phyloP scores from a whole-genome alignment of 1,140 invertebrate species.

The Trichonephila clavipes region DNA sequence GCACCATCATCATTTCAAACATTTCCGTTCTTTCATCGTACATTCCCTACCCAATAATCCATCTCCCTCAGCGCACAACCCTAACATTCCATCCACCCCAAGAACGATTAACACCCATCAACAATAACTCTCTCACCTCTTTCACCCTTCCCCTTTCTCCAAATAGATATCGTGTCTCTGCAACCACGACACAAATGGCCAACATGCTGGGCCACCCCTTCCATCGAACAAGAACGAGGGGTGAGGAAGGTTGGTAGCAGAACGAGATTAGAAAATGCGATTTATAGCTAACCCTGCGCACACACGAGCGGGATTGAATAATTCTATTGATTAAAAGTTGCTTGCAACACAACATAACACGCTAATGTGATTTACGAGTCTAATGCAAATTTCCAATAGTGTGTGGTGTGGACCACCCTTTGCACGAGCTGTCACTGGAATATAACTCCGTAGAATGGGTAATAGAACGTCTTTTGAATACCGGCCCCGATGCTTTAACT shows the following conservation, averaged over 20 bases:
- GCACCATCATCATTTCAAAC: not conserved
- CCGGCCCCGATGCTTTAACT: constrained; percentile 1
- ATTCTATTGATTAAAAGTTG: constrained; percentile 50
- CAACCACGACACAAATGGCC: not conserved
- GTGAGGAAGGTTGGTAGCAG: not conserved
- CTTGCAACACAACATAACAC: constrained; percentile 10
- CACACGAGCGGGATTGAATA: constrained; percentile 29
- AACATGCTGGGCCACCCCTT: too few relatives aligned
- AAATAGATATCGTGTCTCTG: constrained; percentile 26
- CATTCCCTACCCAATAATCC: not conserved
- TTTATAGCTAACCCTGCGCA: not conserved
- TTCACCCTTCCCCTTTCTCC: not conserved
- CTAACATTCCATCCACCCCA: not conserved
- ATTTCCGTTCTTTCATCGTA: not conserved
- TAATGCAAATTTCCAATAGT: constrained; percentile 45
- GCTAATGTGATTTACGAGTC: constrained; percentile 44
- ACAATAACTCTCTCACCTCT: not conserved
- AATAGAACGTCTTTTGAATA: constrained; percentile 40
- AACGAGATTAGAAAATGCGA: constrained; percentile 27
- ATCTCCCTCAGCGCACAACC: not conserved
- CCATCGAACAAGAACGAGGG: not conserved
- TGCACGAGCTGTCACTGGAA: constrained; percentile 23
- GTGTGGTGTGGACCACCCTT: not conserved
- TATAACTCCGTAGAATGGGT: constrained; percentile 17
- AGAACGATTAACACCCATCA: constrained; percentile 19